A percentile compares a stretch with the other conserved stretches of the same genome.
These are phyloP conservation scores for Cordylochernes scorpioides DNA, from an alignment of 2,888 invertebrate species.

Conservation along the genomic window DNA sequence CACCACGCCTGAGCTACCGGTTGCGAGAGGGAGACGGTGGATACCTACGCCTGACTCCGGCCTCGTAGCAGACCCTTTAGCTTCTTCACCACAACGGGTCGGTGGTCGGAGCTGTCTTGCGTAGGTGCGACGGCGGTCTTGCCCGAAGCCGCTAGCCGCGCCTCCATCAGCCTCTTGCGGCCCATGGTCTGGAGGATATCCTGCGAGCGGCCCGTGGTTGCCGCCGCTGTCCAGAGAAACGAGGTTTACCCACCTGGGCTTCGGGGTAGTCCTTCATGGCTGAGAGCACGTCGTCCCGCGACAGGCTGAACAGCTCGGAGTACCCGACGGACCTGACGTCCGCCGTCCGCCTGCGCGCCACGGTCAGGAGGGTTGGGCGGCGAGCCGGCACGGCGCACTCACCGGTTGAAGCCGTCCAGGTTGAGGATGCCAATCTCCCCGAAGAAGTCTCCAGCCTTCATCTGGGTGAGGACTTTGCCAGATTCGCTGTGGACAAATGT, in stretches of 20 bases:
- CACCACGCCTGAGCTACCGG: neutral
- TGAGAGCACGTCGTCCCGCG: constrained; percentile 68
- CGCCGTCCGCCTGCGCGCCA: constrained; percentile 48
- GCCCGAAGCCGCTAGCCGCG: constrained; percentile 23
- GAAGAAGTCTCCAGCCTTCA: constrained; percentile 93
- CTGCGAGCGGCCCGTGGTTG: too few species aligned
- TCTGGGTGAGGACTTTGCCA: constrained; percentile 68
- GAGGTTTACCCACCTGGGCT: constrained; percentile 41
- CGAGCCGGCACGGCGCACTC: constrained; percentile 17
- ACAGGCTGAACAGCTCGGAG: constrained; percentile 73
- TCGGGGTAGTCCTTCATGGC: constrained; percentile 94
- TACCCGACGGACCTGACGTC: constrained; percentile 87
- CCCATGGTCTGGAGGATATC: constrained; percentile 71
- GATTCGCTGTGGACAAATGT: constrained; percentile 55
- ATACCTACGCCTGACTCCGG: neutral
- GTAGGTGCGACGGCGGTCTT: constrained; percentile 1
- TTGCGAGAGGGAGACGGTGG: too few species aligned
- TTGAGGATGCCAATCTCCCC: constrained; percentile 91
- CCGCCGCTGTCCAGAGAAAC: neutral
- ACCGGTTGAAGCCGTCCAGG: constrained; percentile 84
- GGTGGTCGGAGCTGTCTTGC: neutral
- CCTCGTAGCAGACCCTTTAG: too few species aligned
- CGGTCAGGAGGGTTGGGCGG: neutral
- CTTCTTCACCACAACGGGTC: neutral
- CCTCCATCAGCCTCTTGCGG: constrained; percentile 58